Percentiles rank a stretch among this genome's conserved stretches.
Conservation (phyloP, 2,888 invertebrate species). For the Fragum whitleyi region DNA sequence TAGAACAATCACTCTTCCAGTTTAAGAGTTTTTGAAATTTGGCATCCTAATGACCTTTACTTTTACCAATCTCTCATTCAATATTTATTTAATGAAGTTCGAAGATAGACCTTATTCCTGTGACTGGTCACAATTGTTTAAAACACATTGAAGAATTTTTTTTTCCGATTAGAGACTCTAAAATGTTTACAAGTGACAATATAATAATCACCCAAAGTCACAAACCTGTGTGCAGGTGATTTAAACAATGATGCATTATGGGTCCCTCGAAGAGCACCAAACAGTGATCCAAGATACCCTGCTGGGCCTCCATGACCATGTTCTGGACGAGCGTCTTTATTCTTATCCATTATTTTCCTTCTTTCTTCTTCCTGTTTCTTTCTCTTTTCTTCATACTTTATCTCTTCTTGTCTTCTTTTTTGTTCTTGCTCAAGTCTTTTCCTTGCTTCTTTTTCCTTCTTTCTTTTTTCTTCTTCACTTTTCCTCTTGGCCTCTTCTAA, state of each 20-base stretch:
- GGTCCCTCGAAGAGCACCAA: not conserved
- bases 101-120: no score
- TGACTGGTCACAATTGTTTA: no score
- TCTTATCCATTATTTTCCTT: not conserved
- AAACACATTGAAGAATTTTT: no score
- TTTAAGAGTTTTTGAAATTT: no score
- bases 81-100: no score
- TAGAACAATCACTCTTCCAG: no score
- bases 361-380: constrained; percentile 18
- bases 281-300: constrained; percentile 5
- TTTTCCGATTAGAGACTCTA: no score
- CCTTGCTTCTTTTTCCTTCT: constrained; percentile 14
- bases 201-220: not conserved
- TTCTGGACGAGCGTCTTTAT: not conserved
- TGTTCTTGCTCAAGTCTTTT: not conserved
- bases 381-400: constrained; percentile 13
- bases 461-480: constrained; percentile 17
- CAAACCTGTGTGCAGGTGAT: not conserved
- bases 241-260: not conserved
- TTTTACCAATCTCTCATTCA: no score
- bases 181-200: no score
- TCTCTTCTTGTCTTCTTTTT: not conserved
- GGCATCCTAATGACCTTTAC: no score
- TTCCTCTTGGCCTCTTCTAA: not conserved
- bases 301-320: not conserved